phyloP scores from a whole-genome alignment of 2,113 vertebrate species.

The Cyanoderma ruficeps region DNA sequence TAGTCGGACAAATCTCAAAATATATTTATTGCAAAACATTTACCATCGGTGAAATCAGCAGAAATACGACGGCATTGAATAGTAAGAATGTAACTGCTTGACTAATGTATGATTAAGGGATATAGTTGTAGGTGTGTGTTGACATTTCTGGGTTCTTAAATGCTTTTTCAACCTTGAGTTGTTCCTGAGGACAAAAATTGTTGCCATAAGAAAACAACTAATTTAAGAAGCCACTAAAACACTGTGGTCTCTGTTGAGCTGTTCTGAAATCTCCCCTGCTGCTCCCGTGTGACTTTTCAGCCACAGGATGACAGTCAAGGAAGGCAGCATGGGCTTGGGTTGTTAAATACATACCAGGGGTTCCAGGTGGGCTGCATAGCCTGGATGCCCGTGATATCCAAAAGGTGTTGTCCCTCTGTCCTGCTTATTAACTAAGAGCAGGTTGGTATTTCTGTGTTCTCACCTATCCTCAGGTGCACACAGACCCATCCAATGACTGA shows the following conservation, averaged over 20 bases:
- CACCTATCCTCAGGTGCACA: neutral
- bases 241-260: neutral
- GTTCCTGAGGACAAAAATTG: neutral
- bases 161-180: neutral
- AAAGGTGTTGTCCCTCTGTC: neutral
- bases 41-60: neutral
- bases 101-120: neutral
- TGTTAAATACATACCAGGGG: neutral
- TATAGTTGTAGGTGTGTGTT: neutral
- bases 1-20: neutral
- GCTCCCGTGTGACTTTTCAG: neutral
- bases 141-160: neutral
- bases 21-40: neutral
- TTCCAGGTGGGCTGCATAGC: neutral
- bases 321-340: neutral
- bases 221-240: neutral
- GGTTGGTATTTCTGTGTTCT: neutral
- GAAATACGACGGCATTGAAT: neutral
- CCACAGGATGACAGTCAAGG: rapidly evolving
- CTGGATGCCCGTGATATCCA: neutral
- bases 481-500: neutral
- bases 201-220: neutral
- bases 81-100: neutral
- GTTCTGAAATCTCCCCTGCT: neutral
- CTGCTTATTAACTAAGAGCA: neutral